Base-by-base conservation (phyloP, 2,888 invertebrate genomes). In the Polydrusus pterygomalis region DNA sequence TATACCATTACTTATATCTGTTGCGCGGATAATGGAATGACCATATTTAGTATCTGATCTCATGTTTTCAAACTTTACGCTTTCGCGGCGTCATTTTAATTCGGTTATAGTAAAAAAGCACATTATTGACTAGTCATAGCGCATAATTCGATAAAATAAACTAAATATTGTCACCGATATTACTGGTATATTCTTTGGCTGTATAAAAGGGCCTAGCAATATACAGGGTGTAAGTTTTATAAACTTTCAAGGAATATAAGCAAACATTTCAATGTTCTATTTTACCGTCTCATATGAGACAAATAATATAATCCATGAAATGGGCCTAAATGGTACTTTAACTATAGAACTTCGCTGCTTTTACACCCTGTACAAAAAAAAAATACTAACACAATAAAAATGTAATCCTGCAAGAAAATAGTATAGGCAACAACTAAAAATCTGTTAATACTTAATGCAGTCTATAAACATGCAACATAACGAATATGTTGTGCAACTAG, bases 171-270 rank as follows among this genome's bases (percentile, higher is more conserved):
- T 38, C 58, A 60, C 17, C 38, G 38, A 3, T 56, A 15, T 38
- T 60, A 60, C 34, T 25, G 2, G 1, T 25, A 40, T 25, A 40
- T 9, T 38, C 58, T 60, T 60, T 60, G 58, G 38, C 58, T 38
- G 15, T 18, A 38, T 34, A 7, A 7, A 9, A 56, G 30, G 11
- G 34, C 25, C 5, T 34, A 56, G 6, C 34, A 56, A 56, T 60
- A 38, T 60, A 38, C 58, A 60, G 38, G 58, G 58, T 60, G 38
- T 60, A 38, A 51, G 2, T 34, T 34, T 34, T 34, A 34, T 34
- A 34, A 34, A 34, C 2, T 25, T 25, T 25, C 25, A 25, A 25
- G 25, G 34, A 34, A 34, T 34, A 34, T 6, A 34, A 34, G 5
- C 34, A 34, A 25, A 3, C 5, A 5, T 25, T n/a, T n/a, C n/a